Conservation (phyloP, 2,797 vertebrate species). For the Sphenopsis melanotis region DNA sequence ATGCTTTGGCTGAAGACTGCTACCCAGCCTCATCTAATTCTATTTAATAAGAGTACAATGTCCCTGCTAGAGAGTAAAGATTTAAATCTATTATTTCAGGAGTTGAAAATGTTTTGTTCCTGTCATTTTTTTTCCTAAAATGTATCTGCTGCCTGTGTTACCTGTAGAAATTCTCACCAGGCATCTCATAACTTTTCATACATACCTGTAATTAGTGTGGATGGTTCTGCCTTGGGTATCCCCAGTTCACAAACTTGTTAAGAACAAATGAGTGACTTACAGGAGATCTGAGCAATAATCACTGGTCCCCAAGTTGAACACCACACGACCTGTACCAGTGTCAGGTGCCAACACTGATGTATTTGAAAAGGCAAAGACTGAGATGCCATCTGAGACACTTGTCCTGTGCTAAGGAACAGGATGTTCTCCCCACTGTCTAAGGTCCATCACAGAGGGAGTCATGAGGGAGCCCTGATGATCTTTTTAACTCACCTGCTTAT, state of each 20-base stretch:
- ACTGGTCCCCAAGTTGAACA: conserved; percentile 1
- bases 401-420: neutral
- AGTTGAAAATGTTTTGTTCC: neutral
- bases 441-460: conserved; percentile 38
- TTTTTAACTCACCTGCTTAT: conserved; percentile 30
- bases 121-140: neutral
- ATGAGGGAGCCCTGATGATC: conserved; percentile 39
- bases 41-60: fast-evolving
- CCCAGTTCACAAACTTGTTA: conserved; percentile 30
- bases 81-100: neutral
- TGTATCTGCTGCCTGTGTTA: neutral
- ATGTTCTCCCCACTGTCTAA: conserved; percentile 35
- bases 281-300: conserved; percentile 36
- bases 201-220: neutral
- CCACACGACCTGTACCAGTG: neutral
- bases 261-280: conserved; percentile 22
- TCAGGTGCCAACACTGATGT: conserved; percentile 47
- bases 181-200: neutral
- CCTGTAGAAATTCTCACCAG: neutral
- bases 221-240: neutral
- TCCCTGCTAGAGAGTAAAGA: neutral
- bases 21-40: neutral
- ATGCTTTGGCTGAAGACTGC: neutral
- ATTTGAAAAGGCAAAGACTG: conserved; percentile 50
- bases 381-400: conserved; percentile 4